Evolutionary conservation across 2,797 vertebrate genomes (phyloP).

Genomic region (Tragelaphus eurycerus): DNA sequence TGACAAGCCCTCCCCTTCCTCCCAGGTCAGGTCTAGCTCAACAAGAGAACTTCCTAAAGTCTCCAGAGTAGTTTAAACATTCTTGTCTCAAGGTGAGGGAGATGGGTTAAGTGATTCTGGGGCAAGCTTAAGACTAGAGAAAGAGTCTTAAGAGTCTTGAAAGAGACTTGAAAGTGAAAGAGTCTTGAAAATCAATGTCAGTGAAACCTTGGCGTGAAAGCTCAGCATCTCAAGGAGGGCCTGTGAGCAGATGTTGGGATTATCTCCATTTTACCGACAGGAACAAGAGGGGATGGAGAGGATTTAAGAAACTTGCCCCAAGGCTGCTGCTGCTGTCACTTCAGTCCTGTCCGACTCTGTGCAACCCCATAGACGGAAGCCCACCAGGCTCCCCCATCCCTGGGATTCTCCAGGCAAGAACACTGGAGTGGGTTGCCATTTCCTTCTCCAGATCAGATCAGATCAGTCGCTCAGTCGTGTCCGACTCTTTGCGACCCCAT

Average conservation of each 20-base stretch:
- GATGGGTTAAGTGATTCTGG: neutral
- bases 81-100: neutral
- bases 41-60: neutral
- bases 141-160: neutral
- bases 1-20: neutral
- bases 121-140: neutral
- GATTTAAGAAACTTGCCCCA: neutral
- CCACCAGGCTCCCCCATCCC: too few relatives aligned
- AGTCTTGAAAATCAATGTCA: neutral
- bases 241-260: neutral
- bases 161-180: neutral
- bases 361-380: too few relatives aligned
- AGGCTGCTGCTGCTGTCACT: too few relatives aligned
- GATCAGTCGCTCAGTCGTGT: too few relatives aligned
- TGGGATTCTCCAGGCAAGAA: too few relatives aligned
- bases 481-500: too few relatives aligned
- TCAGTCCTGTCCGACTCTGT: too few relatives aligned
- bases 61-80: neutral
- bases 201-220: neutral
- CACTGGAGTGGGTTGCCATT: too few relatives aligned
- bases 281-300: neutral
- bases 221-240: neutral
- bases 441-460: too few relatives aligned
- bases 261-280: neutral
- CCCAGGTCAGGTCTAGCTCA: neutral